phyloP scores from a whole-genome alignment of 1,140 invertebrate species.

The Mycetomoellerius zeteki region DNA sequence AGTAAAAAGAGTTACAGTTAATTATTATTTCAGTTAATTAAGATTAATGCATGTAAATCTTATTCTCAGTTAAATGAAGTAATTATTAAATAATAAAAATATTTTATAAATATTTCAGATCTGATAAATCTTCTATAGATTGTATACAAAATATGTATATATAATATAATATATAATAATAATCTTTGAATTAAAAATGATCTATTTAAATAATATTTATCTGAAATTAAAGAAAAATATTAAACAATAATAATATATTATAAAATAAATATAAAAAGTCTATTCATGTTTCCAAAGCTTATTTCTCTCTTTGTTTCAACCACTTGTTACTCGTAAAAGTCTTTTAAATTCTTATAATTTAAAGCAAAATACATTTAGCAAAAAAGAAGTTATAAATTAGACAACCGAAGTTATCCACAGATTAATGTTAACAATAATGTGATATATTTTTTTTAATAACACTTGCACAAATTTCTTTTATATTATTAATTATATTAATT shows the following conservation, averaged over 20 bases:
- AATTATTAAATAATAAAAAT: conserved; percentile 17
- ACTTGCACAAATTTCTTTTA: not conserved
- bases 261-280: not conserved
- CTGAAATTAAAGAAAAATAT: not conserved
- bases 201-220: not conserved
- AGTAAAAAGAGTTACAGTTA: not conserved
- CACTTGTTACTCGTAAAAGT: not conserved
- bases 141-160: not conserved
- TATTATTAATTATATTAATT: not conserved
- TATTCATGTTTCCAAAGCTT: not conserved
- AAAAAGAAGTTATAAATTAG: not conserved
- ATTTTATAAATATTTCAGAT: not conserved
- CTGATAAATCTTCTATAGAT: not conserved
- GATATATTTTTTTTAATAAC: not conserved
- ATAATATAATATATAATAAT: too few species aligned
- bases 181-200: not conserved
- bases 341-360: not conserved
- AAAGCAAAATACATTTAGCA: not conserved
- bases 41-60: not conserved
- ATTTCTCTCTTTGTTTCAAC: not conserved
- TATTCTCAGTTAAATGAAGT: not conserved
- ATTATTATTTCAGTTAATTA: conserved; percentile 6
- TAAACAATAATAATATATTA: not conserved
- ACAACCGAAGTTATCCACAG: not conserved
- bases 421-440: not conserved